Conservation (phyloP, 1,140 invertebrate species). For the Atopsyche davidsoni region DNA sequence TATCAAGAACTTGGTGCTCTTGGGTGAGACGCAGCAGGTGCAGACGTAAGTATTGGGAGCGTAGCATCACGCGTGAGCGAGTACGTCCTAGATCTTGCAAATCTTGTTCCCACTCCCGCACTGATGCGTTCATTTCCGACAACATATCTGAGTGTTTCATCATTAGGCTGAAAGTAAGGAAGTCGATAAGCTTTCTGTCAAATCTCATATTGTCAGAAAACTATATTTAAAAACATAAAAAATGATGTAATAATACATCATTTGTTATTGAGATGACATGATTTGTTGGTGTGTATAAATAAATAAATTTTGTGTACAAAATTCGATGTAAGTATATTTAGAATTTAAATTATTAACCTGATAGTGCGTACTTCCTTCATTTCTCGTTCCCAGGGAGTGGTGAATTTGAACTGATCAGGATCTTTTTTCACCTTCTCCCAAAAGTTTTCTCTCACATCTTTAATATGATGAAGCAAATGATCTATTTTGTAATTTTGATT, state of each 20-base stretch:
- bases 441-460: too few relatives aligned
- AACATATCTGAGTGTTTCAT: constrained; percentile 61
- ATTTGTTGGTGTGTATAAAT: too few relatives aligned
- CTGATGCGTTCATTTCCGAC: constrained; percentile 49
- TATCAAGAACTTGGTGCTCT: constrained; percentile 69
- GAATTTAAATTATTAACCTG: constrained; percentile 1
- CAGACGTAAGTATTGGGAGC: constrained; percentile 57
- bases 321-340: too few relatives aligned
- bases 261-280: constrained; percentile 2
- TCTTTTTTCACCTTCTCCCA: background rate
- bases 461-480: too few relatives aligned
- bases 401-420: constrained; percentile 3
- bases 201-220: too few relatives aligned
- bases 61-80: constrained; percentile 56
- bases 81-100: constrained; percentile 55
- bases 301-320: too few relatives aligned
- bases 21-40: constrained; percentile 70
- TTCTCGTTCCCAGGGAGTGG: constrained; percentile 37
- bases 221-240: too few relatives aligned
- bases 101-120: constrained; percentile 60
- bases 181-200: background rate
- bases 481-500: too few relatives aligned
- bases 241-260: too few relatives aligned
- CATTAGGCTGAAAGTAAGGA: constrained; percentile 29
- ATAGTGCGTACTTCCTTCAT: constrained; percentile 33